Base-by-base conservation (phyloP, 2,113 vertebrate genomes). In the Varanus komodoensis region DNA sequence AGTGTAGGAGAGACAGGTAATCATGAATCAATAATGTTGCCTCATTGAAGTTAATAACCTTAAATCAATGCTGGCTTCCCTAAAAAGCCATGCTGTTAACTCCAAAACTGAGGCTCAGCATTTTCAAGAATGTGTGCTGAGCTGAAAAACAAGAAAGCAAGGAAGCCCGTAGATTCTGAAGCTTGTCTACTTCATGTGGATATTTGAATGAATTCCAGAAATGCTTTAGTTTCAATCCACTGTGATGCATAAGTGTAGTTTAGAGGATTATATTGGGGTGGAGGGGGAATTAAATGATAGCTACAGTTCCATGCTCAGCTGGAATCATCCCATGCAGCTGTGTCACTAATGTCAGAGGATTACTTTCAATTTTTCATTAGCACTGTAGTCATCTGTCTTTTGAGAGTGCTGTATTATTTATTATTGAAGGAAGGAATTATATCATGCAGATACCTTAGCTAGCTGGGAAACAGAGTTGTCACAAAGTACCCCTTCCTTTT, bases 301-400 rank as follows among this genome's bases (percentile, higher is more conserved):
- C 64, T 54, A 81, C 25, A 73, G 17, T n/a, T 27, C 61, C 82
- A 80, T 19, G 52, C 38, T 52, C 75, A 74, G 7, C n/a, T 78
- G 73, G 34, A 81, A 50, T 88, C 9, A 25, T 80, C 27, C 38
- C 29, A 50, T 74, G 71, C 4, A 87, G 8, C 29, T 15, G 1
- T 54, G 11, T 15, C 23, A 81, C 38, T 52, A 7, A 89, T 71
- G 87, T 83, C 38, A 71, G 9, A 32, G 48, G 64, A 68, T 52
- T 8, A 84, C 34, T 82, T 89, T 52, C 32, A 32, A 32, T 34
- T 93, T 92, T 89, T 78, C 34, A 25, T 84, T 52, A 93, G 73
- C 17, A 87, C n/a, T 57, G 85, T n/a, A 50, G 25, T 77, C 12
- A 87, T 83, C 23, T 82, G 11, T 0, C 1, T 79, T 91, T 88